Conservation (phyloP, 2,113 vertebrate species). For the Prunella himalayana region DNA sequence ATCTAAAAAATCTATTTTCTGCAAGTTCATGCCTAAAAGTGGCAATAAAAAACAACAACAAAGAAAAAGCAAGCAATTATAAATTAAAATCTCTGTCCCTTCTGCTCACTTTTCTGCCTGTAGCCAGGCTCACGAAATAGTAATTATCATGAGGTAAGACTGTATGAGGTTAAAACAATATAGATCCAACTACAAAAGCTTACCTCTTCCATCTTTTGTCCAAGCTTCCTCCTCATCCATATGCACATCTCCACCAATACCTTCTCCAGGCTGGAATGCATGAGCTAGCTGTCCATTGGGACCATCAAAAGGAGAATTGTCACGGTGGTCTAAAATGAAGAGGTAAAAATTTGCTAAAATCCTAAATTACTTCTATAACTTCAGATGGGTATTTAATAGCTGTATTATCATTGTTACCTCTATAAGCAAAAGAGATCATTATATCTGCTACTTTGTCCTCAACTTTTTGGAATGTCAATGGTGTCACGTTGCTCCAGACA, state of each 20-base stretch:
- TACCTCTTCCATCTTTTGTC: slow-evolving; percentile 75
- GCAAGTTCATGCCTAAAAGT: not conserved
- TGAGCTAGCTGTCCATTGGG: slow-evolving; percentile 85
- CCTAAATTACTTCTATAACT: not conserved
- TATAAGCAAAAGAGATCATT: slow-evolving; percentile 78
- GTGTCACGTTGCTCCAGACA: slow-evolving; percentile 81
- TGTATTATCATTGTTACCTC: slow-evolving; percentile 58
- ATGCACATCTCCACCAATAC: slow-evolving; percentile 86
- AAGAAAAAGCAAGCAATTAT: not conserved
- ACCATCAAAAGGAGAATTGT: slow-evolving; percentile 91
- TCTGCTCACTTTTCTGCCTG: not conserved
- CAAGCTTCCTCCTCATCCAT: slow-evolving; percentile 88
- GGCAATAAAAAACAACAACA: not conserved
- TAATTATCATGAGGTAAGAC: not conserved
- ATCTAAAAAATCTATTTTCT: not conserved
- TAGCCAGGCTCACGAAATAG: not conserved
- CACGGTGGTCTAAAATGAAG: slow-evolving; percentile 76
- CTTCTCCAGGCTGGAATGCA: slow-evolving; percentile 85
- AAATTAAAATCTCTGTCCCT: not conserved
- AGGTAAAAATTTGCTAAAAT: not conserved
- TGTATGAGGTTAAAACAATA: not conserved
- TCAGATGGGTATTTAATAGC: not conserved
- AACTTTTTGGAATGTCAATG: slow-evolving; percentile 78
- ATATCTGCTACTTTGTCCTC: slow-evolving; percentile 79
- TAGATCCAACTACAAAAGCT: not conserved